phyloP scores from a whole-genome alignment of 1,140 invertebrate genomes.

The Trissolcus basalis region DNA sequence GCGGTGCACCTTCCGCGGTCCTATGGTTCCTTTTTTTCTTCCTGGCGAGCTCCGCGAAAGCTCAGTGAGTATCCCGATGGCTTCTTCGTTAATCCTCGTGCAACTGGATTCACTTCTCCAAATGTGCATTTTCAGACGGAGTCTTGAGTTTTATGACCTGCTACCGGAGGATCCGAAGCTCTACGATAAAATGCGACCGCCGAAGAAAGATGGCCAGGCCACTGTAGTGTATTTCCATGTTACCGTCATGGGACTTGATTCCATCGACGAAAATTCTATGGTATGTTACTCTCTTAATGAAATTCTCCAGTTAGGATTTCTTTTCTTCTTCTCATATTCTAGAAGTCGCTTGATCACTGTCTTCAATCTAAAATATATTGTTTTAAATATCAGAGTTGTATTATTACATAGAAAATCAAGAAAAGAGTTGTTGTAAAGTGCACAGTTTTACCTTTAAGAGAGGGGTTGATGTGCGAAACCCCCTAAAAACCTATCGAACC shows the following conservation, averaged over 20 bases:
- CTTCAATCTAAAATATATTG: too few relatives aligned
- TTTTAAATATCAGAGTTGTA: too few relatives aligned
- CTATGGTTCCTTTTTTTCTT: constrained; percentile 62
- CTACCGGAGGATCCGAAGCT: constrained; percentile 88
- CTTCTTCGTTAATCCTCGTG: neutral
- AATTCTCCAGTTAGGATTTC: neutral
- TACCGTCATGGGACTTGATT: constrained; percentile 94
- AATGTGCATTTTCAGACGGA: constrained; percentile 78
- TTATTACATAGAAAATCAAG: too few relatives aligned
- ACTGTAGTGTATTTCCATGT: constrained; percentile 93
- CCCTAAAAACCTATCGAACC: too few relatives aligned
- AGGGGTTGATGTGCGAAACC: too few relatives aligned
- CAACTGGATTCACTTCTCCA: constrained; percentile 3
- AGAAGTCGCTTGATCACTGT: too few relatives aligned
- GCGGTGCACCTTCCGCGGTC: constrained; percentile 59
- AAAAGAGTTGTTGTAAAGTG: too few relatives aligned
- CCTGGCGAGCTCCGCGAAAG: constrained; percentile 62
- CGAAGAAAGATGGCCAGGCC: constrained; percentile 89
- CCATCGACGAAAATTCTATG: constrained; percentile 95
- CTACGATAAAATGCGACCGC: constrained; percentile 93
- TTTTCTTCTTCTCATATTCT: neutral
- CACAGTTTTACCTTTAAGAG: too few relatives aligned
- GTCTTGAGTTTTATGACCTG: constrained; percentile 87
- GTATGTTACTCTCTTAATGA: constrained; percentile 72
- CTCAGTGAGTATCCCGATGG: constrained; percentile 64